Percentiles rank a stretch among this genome's conserved stretches.
These are phyloP conservation scores for Amiota communis DNA, from an alignment of 2,888 invertebrate genomes.

Conservation along the genomic window DNA sequence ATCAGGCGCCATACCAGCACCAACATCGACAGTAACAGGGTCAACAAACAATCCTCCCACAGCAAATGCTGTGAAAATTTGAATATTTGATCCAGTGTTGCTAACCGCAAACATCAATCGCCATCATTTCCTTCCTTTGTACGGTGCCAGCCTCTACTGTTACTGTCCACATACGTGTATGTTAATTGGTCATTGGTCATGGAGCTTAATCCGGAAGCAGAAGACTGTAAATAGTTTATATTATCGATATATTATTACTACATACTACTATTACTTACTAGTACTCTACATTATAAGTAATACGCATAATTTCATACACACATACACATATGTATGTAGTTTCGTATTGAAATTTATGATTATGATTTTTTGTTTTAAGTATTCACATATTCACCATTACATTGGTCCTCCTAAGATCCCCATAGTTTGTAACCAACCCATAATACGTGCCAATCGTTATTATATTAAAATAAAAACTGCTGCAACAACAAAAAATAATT, in stretches of 20 bases:
- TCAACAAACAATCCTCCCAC: slow-evolving; percentile 19
- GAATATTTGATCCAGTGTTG: slow-evolving; percentile 11
- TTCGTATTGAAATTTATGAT: no score
- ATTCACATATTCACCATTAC: no score
- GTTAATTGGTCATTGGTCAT: not conserved
- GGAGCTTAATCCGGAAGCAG: slow-evolving; percentile 21
- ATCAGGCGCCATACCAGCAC: not conserved
- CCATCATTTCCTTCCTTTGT: slow-evolving; percentile 1
- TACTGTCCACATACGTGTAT: not conserved
- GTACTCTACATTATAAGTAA: slow-evolving; percentile 3
- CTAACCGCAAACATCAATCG: slow-evolving; percentile 3
- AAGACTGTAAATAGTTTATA: slow-evolving; percentile 67
- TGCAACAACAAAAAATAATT: slow-evolving; percentile 50
- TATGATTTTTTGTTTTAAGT: no score
- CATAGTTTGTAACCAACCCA: no score
- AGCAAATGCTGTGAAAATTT: slow-evolving; percentile 50
- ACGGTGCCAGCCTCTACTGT: not conserved
- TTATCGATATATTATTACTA: no score
- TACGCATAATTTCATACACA: slow-evolving; percentile 3
- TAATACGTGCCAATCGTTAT: no score
- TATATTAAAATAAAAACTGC: not conserved
- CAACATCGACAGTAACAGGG: slow-evolving; percentile 34
- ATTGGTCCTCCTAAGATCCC: no score
- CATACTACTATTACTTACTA: no score
- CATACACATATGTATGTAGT: not conserved